Evolutionary conservation across 2,113 vertebrate genomes (phyloP), one percentile per base, ranked within the genome.

Genomic region (Myotis yumanensis): DNA sequence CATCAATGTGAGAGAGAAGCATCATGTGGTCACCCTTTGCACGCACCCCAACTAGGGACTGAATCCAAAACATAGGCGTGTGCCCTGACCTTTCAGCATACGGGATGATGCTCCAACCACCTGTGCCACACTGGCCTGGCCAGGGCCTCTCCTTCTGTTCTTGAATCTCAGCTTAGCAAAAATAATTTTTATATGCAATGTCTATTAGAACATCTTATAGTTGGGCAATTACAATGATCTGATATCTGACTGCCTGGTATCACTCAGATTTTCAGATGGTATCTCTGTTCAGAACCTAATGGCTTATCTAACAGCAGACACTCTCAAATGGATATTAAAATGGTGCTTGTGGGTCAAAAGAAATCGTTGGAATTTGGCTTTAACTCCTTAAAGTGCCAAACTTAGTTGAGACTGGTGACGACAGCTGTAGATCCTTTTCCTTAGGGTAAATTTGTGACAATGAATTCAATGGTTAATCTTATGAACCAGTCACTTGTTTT

Each of bases 331-430:
- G 22, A 7, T 40, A 90, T 71, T 80, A 72, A 93, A 37, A 71
- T 81, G 54, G 54, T 68, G 89, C 46, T 80, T 14, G 3, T 72
- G 62, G 30, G 32, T 51, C 71, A 80, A 88, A 68, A 16, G 25
- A 30, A 92, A 95, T n/a, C 17, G 37, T 43, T 57, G 23, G 72
- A 81, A 91, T 69, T 89, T 86, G 80, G 37, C 68, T 86, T 82
- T 77, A 89, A 75, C 20, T 7, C 35, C 6, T 54, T 85, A 43
- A 75, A 96, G 28, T 71, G 48, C 17, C 84, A 95, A 81, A 89
- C 18, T 62, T 66, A 66, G 30, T 52, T 82, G 35, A 48, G 57
- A 73, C 25, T 90, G 30, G 11, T 77, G 83, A 93, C 46, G 62
- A 52, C 25, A 77, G 9, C 40, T 89, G 7, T 37, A 28, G 43